Evolutionary conservation across 2,113 vertebrate genomes (phyloP).

Genomic region (Polypterus bichir): DNA sequence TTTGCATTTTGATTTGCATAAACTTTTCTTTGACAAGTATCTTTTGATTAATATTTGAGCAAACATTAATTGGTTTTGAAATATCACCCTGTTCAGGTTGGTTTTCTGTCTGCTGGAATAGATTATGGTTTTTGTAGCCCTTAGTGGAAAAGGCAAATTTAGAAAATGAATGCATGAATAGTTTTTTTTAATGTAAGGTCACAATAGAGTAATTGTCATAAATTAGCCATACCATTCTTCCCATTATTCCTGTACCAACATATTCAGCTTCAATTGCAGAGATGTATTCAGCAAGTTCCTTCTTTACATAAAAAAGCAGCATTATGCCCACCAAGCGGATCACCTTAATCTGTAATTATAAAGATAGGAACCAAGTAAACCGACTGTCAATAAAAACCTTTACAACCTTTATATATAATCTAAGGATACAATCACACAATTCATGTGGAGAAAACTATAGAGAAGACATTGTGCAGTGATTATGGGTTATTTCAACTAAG

Average conservation of each 20-base stretch:
- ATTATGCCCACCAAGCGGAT: conserved; percentile 88
- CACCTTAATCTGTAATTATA: conserved; percentile 68
- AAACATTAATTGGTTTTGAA: too few species aligned
- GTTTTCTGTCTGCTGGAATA: background rate
- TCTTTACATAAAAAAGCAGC: conserved; percentile 79
- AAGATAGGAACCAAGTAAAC: background rate
- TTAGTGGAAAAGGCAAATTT: background rate
- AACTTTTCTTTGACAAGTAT: too few species aligned
- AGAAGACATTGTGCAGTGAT: too few species aligned
- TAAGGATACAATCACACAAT: conserved; percentile 1
- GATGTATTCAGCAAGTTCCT: conserved; percentile 67
- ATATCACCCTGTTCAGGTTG: too few species aligned
- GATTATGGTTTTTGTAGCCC: background rate
- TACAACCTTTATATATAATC: background rate
- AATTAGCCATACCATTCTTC: conserved; percentile 71
- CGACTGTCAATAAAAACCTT: background rate
- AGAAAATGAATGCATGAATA: background rate
- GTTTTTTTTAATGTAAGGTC: background rate
- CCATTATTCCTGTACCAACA: conserved; percentile 97
- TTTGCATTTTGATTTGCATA: too few species aligned
- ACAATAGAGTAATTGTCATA: too few species aligned
- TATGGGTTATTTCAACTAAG: too few species aligned
- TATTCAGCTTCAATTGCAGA: conserved; percentile 77
- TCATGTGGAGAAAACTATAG: too few species aligned
- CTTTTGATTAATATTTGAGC: too few species aligned